Evolutionary conservation across 2,888 invertebrate genomes (phyloP).

Genomic region (Pollenia amentaria): DNA sequence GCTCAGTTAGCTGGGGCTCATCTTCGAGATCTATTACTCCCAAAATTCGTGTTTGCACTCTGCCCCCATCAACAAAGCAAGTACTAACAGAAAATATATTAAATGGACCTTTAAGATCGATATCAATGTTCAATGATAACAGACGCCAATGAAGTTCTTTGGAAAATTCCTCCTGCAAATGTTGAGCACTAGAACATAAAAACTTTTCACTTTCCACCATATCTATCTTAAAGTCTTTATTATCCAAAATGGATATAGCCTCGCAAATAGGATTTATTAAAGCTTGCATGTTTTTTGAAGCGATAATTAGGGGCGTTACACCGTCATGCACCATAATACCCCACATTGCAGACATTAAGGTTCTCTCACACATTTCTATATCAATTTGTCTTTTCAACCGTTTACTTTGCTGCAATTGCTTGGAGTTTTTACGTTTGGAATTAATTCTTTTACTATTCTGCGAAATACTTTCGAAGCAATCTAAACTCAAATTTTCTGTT

Average conservation of each 20-base stretch:
- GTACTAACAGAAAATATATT: conserved; percentile 47
- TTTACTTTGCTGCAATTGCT: neutral
- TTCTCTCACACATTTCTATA: conserved; percentile 43
- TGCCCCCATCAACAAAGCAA: conserved; percentile 27
- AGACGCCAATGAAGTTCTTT: conserved; percentile 55
- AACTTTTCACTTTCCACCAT: conserved; percentile 11
- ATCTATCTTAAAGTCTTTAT: conserved; percentile 25
- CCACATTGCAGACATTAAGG: conserved; percentile 19
- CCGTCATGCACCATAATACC: conserved; percentile 59
- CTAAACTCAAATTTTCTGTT: neutral
- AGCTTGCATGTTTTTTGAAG: conserved; percentile 52
- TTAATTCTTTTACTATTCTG: too few species aligned
- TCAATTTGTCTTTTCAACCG: neutral
- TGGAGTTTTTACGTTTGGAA: neutral
- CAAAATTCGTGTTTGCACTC: conserved; percentile 27
- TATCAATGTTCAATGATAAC: conserved; percentile 60
- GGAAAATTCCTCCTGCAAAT: conserved; percentile 23
- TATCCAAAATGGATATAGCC: conserved; percentile 19
- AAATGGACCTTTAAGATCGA: neutral
- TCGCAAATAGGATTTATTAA: conserved; percentile 44
- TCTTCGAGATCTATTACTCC: conserved; percentile 47
- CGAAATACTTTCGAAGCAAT: too few species aligned
- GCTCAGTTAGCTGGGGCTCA: neutral
- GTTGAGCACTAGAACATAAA: conserved; percentile 17
- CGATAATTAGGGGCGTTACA: conserved; percentile 33